phyloP scores from a whole-genome alignment of 2,888 invertebrate genomes.

The Drosophila setosimentum region DNA sequence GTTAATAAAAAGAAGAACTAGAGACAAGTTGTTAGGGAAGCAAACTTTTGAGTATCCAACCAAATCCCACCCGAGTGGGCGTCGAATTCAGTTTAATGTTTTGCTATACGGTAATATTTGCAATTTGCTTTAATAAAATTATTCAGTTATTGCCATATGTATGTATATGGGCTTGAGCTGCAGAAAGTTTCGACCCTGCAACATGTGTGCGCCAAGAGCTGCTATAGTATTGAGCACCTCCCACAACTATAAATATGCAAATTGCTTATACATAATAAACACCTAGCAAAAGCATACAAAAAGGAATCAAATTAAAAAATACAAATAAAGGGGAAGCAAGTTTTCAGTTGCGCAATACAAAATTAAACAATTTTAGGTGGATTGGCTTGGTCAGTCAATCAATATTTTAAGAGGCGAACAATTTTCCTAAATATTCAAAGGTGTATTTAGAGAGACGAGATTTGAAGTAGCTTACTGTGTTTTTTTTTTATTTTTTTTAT shows the following conservation, averaged over 20 bases:
- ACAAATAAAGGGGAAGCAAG: slow-evolving; percentile 8
- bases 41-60: slow-evolving; percentile 1
- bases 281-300: slow-evolving; percentile 36
- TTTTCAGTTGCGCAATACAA: slow-evolving; percentile 14
- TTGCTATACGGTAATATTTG: slow-evolving; percentile 58
- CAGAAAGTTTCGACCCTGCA: slow-evolving; percentile 3
- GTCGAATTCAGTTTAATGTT: slow-evolving; percentile 58
- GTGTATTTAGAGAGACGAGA: no score
- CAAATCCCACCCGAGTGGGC: slow-evolving; percentile 27
- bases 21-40: slow-evolving; percentile 34
- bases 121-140: slow-evolving; percentile 70
- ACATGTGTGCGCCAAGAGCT: slow-evolving; percentile 16
- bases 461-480: slow-evolving; percentile 1
- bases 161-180: slow-evolving; percentile 10
- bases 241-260: slow-evolving; percentile 63
- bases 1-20: slow-evolving; percentile 31
- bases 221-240: slow-evolving; percentile 12
- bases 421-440: background rate
- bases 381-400: background rate
- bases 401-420: background rate
- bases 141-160: slow-evolving; percentile 64
- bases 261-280: slow-evolving; percentile 68
- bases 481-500: background rate
- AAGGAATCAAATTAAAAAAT: slow-evolving; percentile 15
- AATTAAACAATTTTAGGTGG: slow-evolving; percentile 6